Evolutionary conservation across 1,140 invertebrate species (phyloP), one percentile per base, ranked within the genome.

Genomic region (Neomicropteryx cornuta): DNA sequence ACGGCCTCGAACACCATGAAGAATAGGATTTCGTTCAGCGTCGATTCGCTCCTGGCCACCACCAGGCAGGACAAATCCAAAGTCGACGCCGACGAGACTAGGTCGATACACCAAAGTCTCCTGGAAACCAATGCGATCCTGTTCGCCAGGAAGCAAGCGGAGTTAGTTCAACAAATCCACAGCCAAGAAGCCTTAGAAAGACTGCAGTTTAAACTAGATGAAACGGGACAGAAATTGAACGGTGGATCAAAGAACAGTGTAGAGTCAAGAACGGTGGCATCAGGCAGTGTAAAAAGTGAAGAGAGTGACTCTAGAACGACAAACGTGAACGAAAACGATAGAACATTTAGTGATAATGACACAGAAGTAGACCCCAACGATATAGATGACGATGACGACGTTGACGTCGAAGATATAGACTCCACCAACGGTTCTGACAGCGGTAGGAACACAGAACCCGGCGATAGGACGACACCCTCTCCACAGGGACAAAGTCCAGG

Each of bases 21-120:
- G 38, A 62, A 58, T 39, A 49, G 62, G 5, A 67, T 67, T 40
- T 66, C 64, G 5, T 67, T 67, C 41, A 66, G 62, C 40, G 64
- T 67, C 3, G 64, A 67, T 44, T 57, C 62, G 0, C 43, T 67
- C 4, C 39, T 67, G 22, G 56, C 34, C 4, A 41, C 33, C 4
- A 41, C 33, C 3, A 28, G 36, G 18, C 11, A 41, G 16, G 36
- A 41, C n/a, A 21, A 41, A 13, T 19, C 18, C 10, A 41, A 28
- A 36, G n/a, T n/a, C n/a, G n/a, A n/a, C n/a, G n/a, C n/a, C n/a
- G n/a, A n/a, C n/a, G n/a, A n/a, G n/a, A n/a, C n/a, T n/a, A n/a
- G n/a, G n/a, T n/a, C n/a, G n/a, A n/a, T n/a, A n/a, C n/a, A n/a
- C n/a, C n/a, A n/a, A n/a, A n/a, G n/a, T n/a, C n/a, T n/a, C n/a